Evolutionary conservation across 2,113 vertebrate species (phyloP).

Genomic region (Peucedramus taeniatus): DNA sequence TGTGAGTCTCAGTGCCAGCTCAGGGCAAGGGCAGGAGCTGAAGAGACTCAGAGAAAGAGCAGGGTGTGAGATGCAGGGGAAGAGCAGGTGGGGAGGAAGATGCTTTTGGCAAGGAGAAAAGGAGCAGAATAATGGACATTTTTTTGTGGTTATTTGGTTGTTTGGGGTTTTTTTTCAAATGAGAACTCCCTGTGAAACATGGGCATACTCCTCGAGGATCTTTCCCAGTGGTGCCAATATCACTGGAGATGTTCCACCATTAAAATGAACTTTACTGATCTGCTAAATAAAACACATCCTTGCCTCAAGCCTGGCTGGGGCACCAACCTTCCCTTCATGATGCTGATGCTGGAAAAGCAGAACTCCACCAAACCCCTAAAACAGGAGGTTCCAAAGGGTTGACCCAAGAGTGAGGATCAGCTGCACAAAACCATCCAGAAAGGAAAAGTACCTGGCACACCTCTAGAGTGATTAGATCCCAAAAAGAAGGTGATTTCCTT

Average conservation of each 20-base stretch:
- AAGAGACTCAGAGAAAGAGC: neutral
- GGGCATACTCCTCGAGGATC: neutral
- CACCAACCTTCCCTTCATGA: neutral
- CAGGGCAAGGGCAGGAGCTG: neutral
- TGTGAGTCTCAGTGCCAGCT: neutral
- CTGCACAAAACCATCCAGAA: neutral
- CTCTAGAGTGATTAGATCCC: constrained; percentile 21
- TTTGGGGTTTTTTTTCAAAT: neutral
- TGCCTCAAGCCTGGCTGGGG: neutral
- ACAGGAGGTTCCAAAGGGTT: neutral
- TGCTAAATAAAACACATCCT: neutral
- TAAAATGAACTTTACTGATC: neutral
- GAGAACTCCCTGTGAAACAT: neutral
- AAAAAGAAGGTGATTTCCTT: constrained; percentile 76
- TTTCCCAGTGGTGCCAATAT: neutral
- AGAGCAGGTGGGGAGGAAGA: neutral
- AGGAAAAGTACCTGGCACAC: neutral
- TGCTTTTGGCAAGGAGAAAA: neutral
- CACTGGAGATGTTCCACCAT: neutral
- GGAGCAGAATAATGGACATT: neutral
- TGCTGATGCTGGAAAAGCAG: neutral
- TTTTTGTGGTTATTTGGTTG: neutral
- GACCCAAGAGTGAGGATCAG: neutral
- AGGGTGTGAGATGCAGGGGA: neutral
- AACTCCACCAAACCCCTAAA: neutral